phyloP scores from a whole-genome alignment of 2,797 vertebrate genomes.

The Coranthus polyacanthus region DNA sequence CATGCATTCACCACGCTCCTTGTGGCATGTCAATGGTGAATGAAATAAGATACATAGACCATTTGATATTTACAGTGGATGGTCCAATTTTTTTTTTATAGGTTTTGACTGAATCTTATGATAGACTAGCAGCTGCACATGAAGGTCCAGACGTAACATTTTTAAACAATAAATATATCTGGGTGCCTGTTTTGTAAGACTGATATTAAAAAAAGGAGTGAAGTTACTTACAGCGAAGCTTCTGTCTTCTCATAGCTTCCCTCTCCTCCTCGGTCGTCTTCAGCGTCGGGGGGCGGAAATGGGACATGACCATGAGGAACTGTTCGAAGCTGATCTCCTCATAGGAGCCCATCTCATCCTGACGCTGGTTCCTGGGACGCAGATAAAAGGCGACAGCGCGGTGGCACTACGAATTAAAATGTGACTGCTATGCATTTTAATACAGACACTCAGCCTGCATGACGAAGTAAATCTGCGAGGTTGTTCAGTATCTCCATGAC shows the following conservation, averaged over 20 bases:
- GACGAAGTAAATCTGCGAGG: too few species aligned
- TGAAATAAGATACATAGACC: slow-evolving; percentile 5
- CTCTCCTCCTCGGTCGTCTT: slow-evolving; percentile 86
- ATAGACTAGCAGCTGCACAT: not conserved
- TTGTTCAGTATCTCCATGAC: too few species aligned
- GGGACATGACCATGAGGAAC: slow-evolving; percentile 95
- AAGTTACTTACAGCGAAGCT: slow-evolving; percentile 90
- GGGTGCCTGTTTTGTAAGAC: not conserved
- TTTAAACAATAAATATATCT: not conserved
- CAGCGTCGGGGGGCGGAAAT: slow-evolving; percentile 90
- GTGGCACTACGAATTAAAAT: too few species aligned
- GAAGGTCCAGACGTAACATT: not conserved
- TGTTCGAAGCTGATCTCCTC: slow-evolving; percentile 92
- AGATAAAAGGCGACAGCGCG: not conserved
- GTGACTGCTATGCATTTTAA: too few species aligned
- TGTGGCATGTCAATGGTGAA: not conserved
- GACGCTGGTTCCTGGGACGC: slow-evolving; percentile 87
- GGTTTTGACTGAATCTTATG: not conserved
- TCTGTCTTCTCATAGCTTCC: slow-evolving; percentile 84
- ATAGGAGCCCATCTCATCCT: slow-evolving; percentile 65
- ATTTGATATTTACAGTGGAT: not conserved
- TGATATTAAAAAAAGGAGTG: not conserved
- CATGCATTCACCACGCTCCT: not conserved
- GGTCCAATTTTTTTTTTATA: not conserved
- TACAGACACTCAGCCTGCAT: too few species aligned